Base-by-base conservation (phyloP, 1,140 invertebrate species). In the Argopecten irradians region DNA sequence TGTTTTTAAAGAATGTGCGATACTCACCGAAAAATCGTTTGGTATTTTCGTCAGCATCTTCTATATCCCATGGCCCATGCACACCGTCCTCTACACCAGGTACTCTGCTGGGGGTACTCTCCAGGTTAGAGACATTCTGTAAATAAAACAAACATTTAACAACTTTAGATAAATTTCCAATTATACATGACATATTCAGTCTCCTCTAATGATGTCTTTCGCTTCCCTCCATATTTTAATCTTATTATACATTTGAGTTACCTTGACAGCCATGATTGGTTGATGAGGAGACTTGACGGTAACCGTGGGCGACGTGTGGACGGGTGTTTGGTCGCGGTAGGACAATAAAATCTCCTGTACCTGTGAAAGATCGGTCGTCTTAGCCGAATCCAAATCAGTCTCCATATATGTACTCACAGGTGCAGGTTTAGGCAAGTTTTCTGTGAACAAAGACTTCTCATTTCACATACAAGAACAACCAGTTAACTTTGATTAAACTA, bases 331-430 rank as follows among this genome's bases (percentile, higher is more conserved):
- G 14, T 87, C 83, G 33, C 86, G 88, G 22, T 86, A 90, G 41
- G 86, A 83, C 32, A 89, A 85, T 2, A 91, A 86, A 39, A 90
- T 86, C 41, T 85, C 90, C 22, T 91, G 89, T 33, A 92, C 88
- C 33, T 90, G 89, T 22, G 91, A 88, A 19, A 95, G 87, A 87
- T 96, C 95, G 85, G 94, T 91, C 0, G 97, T 97, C 86, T 97
- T 96, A 88, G 97, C 97, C 0, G 97, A 97, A 94, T 98, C 98
- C 39, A 99, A 94, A 95, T 99, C 98, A 0, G 98, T 98, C 95
- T 98, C 98, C n/a, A 97, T 96, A 97, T 98, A 98, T 16, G 97
- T 96, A 55, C 90, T 94, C 13, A 93, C 91, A 46, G 96, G 89
- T 85, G 94, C 92, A 19, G 36, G 83, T 32, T 43, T 86, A 87